Percentiles rank a stretch among this genome's conserved stretches.
These are phyloP conservation scores for Morelia viridis DNA, from an alignment of 2,797 vertebrate genomes.

Conservation along the genomic window DNA sequence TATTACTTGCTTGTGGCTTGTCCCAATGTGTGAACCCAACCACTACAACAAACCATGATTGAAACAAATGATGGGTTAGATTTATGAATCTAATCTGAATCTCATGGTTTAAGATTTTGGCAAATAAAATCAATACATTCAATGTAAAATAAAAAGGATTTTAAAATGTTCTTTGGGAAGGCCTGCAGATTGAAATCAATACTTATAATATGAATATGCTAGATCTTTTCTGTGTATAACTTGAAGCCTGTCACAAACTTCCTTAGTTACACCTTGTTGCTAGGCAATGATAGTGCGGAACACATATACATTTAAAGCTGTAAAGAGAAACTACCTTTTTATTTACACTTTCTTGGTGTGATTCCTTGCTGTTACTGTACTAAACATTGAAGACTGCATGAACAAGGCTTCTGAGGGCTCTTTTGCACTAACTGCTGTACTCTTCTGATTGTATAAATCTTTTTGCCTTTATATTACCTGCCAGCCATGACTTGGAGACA, in stretches of 20 bases:
- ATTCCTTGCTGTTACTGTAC: background rate
- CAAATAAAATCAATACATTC: background rate
- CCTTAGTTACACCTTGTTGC: background rate
- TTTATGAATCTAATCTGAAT: background rate
- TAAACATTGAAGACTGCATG: background rate
- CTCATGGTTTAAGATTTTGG: background rate
- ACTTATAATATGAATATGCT: background rate
- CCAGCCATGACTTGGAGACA: background rate
- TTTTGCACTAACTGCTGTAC: background rate
- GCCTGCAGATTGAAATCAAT: background rate
- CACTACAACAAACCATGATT: background rate
- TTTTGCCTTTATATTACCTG: background rate
- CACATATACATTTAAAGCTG: background rate
- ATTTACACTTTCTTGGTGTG: background rate
- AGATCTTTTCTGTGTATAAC: background rate
- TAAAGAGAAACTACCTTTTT: background rate
- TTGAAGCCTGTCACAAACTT: background rate
- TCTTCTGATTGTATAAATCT: background rate
- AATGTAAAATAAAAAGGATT: background rate
- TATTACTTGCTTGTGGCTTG: background rate
- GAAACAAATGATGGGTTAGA: background rate
- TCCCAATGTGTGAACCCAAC: background rate
- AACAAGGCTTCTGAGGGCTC: background rate
- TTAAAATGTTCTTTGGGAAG: background rate
- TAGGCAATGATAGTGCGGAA: background rate